Conservation (phyloP, 2,797 vertebrate genomes). For the Psittacula derbiana region DNA sequence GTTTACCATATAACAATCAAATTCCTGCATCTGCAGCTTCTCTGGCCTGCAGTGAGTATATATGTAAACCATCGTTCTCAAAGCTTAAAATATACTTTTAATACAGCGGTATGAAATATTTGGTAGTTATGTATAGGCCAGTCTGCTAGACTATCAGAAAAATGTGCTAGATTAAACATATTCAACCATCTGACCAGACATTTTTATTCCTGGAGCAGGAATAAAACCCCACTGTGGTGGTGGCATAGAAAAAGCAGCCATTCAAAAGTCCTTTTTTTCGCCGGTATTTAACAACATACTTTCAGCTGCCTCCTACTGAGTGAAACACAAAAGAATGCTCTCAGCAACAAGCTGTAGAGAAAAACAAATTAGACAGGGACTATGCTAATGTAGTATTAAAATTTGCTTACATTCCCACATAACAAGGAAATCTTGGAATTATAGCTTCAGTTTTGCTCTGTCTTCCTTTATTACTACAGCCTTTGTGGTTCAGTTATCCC, state of each 20-base stretch:
- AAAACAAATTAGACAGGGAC: not conserved
- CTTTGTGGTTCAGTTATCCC: not conserved
- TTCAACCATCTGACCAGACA: not conserved
- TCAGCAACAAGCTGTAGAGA: not conserved
- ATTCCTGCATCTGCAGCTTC: not conserved
- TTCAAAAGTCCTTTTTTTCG: not conserved
- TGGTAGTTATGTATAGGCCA: not conserved
- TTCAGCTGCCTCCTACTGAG: not conserved
- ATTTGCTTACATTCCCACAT: not conserved
- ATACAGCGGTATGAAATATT: not conserved
- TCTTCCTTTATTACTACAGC: not conserved
- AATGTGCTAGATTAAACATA: not conserved
- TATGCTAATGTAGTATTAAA: not conserved
- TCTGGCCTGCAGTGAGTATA: not conserved
- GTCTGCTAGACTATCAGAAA: not conserved
- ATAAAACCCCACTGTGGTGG: not conserved
- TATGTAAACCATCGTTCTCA: not conserved
- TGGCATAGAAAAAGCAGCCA: not conserved
- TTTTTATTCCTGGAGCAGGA: not conserved
- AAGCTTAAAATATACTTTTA: not conserved
- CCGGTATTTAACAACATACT: not conserved
- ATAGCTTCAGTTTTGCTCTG: not conserved
- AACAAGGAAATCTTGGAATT: slow-evolving; percentile 9
- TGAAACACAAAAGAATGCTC: not conserved
- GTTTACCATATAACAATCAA: not conserved